Percentiles rank a stretch among this genome's conserved stretches.
phyloP scores from a whole-genome alignment of 2,888 invertebrate genomes.

The Fragum whitleyi region DNA sequence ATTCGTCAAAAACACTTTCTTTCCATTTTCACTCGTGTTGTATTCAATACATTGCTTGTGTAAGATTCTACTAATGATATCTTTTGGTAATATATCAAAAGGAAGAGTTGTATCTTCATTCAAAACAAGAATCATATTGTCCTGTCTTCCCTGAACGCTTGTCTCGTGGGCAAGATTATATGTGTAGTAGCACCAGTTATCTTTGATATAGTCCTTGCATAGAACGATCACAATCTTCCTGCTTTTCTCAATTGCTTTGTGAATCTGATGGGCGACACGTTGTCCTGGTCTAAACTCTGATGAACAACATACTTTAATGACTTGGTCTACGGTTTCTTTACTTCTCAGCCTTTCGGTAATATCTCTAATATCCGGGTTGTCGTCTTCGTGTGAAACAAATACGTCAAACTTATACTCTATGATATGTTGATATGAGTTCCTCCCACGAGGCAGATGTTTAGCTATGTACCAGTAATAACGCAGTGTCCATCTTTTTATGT shows the following conservation, averaged over 20 bases:
- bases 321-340: background rate
- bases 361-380: background rate
- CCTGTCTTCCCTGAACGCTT: background rate
- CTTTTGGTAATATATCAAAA: background rate
- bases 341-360: background rate
- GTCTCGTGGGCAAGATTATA: background rate
- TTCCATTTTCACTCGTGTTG: background rate
- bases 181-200: background rate
- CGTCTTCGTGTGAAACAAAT: background rate
- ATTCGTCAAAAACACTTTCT: background rate
- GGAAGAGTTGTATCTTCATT: background rate
- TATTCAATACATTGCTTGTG: background rate
- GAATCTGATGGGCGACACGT: background rate
- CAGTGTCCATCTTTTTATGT: conserved; percentile 13
- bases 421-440: background rate
- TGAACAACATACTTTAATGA: background rate
- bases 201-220: background rate
- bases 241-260: background rate
- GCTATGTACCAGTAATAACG: background rate
- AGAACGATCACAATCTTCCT: background rate
- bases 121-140: background rate
- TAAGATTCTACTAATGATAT: background rate
- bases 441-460: background rate
- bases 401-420: background rate
- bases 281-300: background rate